phyloP scores from a whole-genome alignment of 2,797 vertebrate genomes.

The Oryzias dopingdopingensis region DNA sequence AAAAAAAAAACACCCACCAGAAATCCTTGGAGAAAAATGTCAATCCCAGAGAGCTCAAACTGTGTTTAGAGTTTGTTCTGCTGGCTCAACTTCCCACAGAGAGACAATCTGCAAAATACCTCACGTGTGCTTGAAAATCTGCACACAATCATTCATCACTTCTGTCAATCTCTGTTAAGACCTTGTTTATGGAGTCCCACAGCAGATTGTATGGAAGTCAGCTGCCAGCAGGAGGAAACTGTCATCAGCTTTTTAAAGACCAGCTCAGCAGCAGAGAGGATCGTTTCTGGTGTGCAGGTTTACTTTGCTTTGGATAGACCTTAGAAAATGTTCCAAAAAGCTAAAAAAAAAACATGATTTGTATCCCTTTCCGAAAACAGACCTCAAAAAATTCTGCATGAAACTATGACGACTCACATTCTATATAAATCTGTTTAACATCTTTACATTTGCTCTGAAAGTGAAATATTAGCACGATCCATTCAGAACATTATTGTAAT shows the following conservation, averaged over 20 bases:
- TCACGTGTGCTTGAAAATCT: conserved; percentile 15
- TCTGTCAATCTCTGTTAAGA: conserved; percentile 36
- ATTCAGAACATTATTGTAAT: too few species aligned
- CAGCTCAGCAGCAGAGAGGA: conserved; percentile 2
- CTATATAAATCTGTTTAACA: too few species aligned
- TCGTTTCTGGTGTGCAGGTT: background rate
- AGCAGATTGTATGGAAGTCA: conserved; percentile 31
- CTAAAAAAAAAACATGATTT: too few species aligned
- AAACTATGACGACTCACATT: too few species aligned
- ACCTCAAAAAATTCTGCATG: too few species aligned
- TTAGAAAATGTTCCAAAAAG: too few species aligned
- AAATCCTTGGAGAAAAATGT: conserved; percentile 24
- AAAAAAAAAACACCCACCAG: conserved; percentile 24
- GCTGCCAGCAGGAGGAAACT: conserved; percentile 25
- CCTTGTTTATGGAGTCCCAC: conserved; percentile 26
- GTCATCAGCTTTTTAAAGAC: conserved; percentile 42
- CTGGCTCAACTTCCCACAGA: conserved; percentile 9
- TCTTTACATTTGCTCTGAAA: too few species aligned
- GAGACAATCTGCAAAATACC: conserved; percentile 22
- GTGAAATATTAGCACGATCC: too few species aligned
- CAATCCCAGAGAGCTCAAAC: conserved; percentile 15
- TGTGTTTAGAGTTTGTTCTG: conserved; percentile 6
- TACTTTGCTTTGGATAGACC: too few species aligned
- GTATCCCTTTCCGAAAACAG: too few species aligned
- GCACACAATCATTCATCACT: conserved; percentile 26